phyloP scores from a whole-genome alignment of 2,888 invertebrate species.

The Temnothorax ravouxi region DNA sequence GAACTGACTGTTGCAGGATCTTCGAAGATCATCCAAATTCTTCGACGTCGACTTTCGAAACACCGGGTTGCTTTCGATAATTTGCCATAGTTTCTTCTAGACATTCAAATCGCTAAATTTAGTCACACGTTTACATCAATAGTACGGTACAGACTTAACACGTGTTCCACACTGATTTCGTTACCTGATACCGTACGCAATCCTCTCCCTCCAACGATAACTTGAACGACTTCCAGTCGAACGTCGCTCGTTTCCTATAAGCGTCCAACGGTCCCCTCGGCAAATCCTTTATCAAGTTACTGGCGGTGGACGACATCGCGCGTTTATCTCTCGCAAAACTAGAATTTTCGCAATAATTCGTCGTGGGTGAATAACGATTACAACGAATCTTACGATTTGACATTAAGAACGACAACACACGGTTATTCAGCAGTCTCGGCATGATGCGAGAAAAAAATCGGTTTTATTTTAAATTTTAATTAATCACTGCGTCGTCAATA shows the following conservation, averaged over 20 bases:
- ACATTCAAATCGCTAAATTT: conserved; percentile 23
- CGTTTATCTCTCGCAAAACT: conserved; percentile 2
- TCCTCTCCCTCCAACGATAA: conserved; percentile 93
- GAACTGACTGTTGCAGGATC: conserved; percentile 83
- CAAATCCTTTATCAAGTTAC: conserved; percentile 90
- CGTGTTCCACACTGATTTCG: not conserved
- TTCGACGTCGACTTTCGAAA: conserved; percentile 90
- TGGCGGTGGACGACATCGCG: conserved; percentile 63
- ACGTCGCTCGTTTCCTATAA: conserved; percentile 93
- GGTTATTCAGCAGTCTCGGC: not conserved
- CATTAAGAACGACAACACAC: not conserved
- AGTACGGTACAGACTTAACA: not conserved
- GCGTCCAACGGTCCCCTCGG: conserved; percentile 92
- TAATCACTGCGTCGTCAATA: not conserved
- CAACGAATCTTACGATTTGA: not conserved
- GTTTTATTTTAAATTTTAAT: not conserved
- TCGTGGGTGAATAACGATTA: not conserved
- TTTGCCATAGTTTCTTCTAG: conserved; percentile 90
- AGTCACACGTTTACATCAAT: conserved; percentile 17
- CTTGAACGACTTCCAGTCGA: conserved; percentile 95
- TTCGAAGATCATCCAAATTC: conserved; percentile 91
- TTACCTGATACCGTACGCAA: conserved; percentile 92
- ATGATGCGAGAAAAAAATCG: not conserved
- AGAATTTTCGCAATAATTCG: not conserved
- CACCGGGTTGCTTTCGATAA: conserved; percentile 91